Evolutionary conservation across 2,888 invertebrate species (phyloP), one percentile per base, ranked within the genome.

Genomic region (Brachyptera risi): DNA sequence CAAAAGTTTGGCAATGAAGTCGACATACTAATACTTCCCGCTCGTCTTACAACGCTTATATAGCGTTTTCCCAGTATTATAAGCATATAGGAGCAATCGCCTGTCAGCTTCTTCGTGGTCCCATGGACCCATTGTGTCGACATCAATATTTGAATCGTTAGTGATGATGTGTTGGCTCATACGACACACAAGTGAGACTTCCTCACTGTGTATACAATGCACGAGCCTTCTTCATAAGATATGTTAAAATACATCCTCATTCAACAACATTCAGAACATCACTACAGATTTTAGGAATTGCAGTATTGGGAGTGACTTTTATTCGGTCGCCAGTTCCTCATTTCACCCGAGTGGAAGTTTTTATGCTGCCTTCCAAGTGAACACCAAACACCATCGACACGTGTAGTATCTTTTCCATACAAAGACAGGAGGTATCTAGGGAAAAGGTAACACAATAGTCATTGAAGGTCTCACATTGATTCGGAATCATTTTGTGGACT

Each of bases 311-410:
- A 27, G 27, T 26, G 11, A 54, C 54, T 26, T 9, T 17, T 5
- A 54, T 15, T 9, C 27, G 68, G 62, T 23, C 66, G 24, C 61
- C 61, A 5, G 17, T 37, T n/a, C 61, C 61, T 37, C 61, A 17
- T 11, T 26, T 37, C 4, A 38, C 21, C 11, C 58, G 60, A 21
- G 44, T 40, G 5, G 58, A 27, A 21, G 40, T 5, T 44, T 61
- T 62, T 15, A 61, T 49, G 21, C 50, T 62, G 27, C 24, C 26
- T 7, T 47, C 61, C 9, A 42, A 26, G 50, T 61, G 63, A 21
- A 61, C 15, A 60, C 62, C 61, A 35, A 42, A 61, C 4, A 61
- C 47, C 15, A 24, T 62, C 61, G 3, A 61, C 19, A 19, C 61
- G 60, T 62, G 62, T 15, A 38, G 38, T 19, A 26, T 42, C 9